Base-by-base conservation (phyloP, 1,140 invertebrate genomes). In the Hyles vespertilio region DNA sequence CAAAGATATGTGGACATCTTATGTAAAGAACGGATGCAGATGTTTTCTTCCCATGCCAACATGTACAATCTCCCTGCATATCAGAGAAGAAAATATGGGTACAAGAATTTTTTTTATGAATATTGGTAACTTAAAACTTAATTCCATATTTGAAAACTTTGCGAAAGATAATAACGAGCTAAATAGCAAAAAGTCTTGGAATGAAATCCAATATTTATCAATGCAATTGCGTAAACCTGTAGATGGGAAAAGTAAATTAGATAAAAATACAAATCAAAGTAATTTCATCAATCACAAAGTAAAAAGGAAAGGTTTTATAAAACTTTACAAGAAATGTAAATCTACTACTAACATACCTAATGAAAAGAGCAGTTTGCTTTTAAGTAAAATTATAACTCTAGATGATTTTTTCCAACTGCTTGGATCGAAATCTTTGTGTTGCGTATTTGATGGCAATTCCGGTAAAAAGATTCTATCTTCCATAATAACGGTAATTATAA, bases 311-410 rank as follows among this genome's bases (percentile, higher is more conserved):
- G 58, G 57, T 56, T 85, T 67, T 51, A 61, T 75, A n/a, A 79
- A 57, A 56, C 66, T 81, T 36, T 79, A 79, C 51, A 84, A 69
- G 56, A 84, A 84, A 74, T 84, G 79, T 50, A 84, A 84, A 58
- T 84, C 83, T 0, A 77, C 73, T 44, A 72, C 82, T 2, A 76
- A 66, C 32, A 70, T 81, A 56, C 56, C 58, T 3, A 54, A 51
- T 48, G 72, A 72, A 57, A 72, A 60, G 51, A 59, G 48, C 36
- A 61, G 12, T 51, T 78, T 67, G 3, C 53, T 69, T 36, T 57
- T 86, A 36, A 70, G 62, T 59, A 81, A 79, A 70, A 80, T 84
- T 48, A 65, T 57, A 6, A 81, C 73, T 63, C 65, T 81, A 7
- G 77, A 86, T 11, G 80, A 82, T 33, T 88, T 88, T 58, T 73